A percentile compares a stretch with the other conserved stretches of the same genome.
Evolutionary conservation across 2,113 vertebrate species (phyloP).

Genomic region (Notarius quadriscutis): DNA sequence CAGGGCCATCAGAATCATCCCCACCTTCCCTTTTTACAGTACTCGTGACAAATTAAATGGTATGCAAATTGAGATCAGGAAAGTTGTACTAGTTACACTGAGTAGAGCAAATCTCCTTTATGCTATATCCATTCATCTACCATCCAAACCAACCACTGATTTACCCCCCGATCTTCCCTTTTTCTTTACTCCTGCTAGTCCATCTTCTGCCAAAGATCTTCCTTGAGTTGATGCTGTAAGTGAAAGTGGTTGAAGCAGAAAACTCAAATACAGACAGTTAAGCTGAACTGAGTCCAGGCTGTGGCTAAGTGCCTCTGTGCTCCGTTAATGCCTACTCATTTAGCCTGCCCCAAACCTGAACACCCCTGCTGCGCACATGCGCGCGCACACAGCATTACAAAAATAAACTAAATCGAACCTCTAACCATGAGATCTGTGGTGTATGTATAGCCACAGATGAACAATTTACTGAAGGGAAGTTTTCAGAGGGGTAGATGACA

Average conservation of each 20-base stretch:
- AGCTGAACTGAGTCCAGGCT: slow-evolving; percentile 48
- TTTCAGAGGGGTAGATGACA: neutral
- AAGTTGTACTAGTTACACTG: neutral
- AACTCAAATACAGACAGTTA: slow-evolving; percentile 50
- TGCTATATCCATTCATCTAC: neutral
- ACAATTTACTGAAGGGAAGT: neutral
- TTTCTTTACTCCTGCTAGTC: slow-evolving; percentile 61
- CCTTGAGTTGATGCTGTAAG: slow-evolving; percentile 57
- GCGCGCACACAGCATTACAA: slow-evolving; percentile 23
- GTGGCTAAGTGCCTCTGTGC: slow-evolving; percentile 22
- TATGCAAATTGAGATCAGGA: neutral
- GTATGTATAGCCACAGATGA: neutral
- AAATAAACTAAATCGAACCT: slow-evolving; percentile 43
- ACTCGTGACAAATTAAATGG: neutral
- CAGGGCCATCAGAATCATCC: neutral
- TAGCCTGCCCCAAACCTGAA: neutral
- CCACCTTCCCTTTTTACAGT: neutral
- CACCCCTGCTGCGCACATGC: slow-evolving; percentile 45
- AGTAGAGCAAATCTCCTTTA: no score
- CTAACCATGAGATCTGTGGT: neutral
- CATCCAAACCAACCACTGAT: neutral
- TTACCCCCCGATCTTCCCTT: slow-evolving; percentile 28
- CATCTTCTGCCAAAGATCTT: neutral
- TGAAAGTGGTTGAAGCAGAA: slow-evolving; percentile 39
- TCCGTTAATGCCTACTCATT: slow-evolving; percentile 42